Conservation (phyloP, 2,113 vertebrate species). For the Ranitomeya imitator region DNA sequence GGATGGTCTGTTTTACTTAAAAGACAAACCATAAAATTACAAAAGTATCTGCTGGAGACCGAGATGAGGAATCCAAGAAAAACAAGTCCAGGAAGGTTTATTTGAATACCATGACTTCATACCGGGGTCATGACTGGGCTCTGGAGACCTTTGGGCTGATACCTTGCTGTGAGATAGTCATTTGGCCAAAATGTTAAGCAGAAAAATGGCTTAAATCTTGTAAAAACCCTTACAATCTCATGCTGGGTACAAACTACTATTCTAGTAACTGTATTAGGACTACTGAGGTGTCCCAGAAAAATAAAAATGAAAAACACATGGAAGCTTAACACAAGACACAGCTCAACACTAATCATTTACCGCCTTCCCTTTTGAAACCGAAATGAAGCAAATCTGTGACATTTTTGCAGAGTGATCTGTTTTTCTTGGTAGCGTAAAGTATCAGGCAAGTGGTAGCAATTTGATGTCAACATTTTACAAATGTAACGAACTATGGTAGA, state of each 20-base stretch:
- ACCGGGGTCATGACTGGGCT: conserved; percentile 51
- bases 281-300: conserved; percentile 31
- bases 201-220: conserved; percentile 60
- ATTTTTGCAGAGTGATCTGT: conserved; percentile 60
- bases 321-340: conserved; percentile 64
- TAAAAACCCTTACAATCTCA: conserved; percentile 58
- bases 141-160: conserved; percentile 14
- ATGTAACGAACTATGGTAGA: conserved; percentile 61
- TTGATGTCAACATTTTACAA: conserved; percentile 64
- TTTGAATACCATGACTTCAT: conserved; percentile 58
- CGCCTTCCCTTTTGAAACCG: conserved; percentile 61
- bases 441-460: conserved; percentile 66
- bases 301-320: conserved; percentile 67
- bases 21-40: conserved; percentile 43
- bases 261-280: conserved; percentile 58
- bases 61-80: conserved; percentile 53
- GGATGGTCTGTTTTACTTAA: conserved; percentile 46
- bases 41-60: not conserved
- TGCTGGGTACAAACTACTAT: conserved; percentile 46
- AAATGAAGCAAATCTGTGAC: conserved; percentile 61
- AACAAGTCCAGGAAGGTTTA: conserved; percentile 56
- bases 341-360: conserved; percentile 67
- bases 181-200: conserved; percentile 47
- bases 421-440: conserved; percentile 61
- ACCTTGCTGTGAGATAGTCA: conserved; percentile 52